Conservation (phyloP, 1,140 invertebrate species). For the Hestina assimilis region DNA sequence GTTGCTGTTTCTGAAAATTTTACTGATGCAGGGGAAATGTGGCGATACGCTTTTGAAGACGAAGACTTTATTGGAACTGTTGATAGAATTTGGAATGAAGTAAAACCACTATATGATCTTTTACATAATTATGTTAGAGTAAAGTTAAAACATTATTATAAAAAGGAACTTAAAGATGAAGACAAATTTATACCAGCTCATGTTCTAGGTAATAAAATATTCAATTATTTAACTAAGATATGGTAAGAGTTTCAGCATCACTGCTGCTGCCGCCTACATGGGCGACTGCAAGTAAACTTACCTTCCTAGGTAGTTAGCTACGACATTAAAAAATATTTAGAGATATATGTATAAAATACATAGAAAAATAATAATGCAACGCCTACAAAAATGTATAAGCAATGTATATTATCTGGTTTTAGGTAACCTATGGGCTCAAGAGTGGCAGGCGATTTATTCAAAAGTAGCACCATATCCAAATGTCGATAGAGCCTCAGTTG, state of each 20-base stretch:
- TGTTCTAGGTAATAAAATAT: constrained; percentile 80
- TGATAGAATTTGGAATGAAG: constrained; percentile 84
- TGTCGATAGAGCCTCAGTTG: constrained; percentile 41
- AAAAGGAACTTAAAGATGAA: constrained; percentile 78
- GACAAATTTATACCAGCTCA: constrained; percentile 89
- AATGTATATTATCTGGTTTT: constrained; percentile 31
- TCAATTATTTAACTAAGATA: background rate
- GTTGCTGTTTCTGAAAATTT: constrained; percentile 80
- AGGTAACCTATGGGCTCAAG: constrained; percentile 94
- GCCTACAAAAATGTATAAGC: background rate
- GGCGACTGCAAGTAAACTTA: too few relatives aligned
- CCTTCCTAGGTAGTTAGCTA: background rate
- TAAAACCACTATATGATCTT: constrained; percentile 87
- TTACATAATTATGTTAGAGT: constrained; percentile 88
- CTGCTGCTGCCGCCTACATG: too few relatives aligned
- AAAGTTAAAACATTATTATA: constrained; percentile 82
- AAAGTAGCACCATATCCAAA: constrained; percentile 84
- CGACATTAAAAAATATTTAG: background rate
- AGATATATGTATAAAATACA: too few relatives aligned
- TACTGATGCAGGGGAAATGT: constrained; percentile 81
- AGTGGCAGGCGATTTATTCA: constrained; percentile 86
- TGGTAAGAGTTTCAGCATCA: too few relatives aligned
- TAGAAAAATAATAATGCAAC: background rate
- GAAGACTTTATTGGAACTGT: constrained; percentile 69
- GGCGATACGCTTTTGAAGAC: constrained; percentile 82